Conservation (phyloP, 2,113 vertebrate genomes). For the Ophthalmolycus amberensis region DNA sequence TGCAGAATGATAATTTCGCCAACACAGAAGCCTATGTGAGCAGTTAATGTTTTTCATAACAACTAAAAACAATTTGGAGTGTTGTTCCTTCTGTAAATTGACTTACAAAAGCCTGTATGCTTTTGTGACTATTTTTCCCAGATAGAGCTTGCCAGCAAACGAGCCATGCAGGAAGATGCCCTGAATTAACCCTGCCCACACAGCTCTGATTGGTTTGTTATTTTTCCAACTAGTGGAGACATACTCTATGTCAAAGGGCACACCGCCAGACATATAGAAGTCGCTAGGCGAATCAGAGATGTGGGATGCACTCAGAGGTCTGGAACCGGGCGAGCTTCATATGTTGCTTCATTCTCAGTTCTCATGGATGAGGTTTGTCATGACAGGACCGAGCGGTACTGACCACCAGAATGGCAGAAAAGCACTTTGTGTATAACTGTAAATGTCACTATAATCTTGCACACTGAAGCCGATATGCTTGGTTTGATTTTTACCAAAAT, state of each 20-base stretch:
- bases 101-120: too few relatives aligned
- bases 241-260: neutral
- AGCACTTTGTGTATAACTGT: neutral
- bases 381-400: neutral
- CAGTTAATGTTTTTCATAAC: neutral
- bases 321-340: neutral
- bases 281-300: too few relatives aligned
- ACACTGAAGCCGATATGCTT: neutral
- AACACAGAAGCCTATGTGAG: neutral
- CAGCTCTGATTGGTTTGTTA: neutral
- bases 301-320: too few relatives aligned
- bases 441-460: neutral
- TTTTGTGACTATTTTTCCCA: too few relatives aligned
- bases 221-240: neutral
- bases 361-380: neutral
- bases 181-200: neutral
- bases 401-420: neutral
- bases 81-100: too few relatives aligned
- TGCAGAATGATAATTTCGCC: neutral
- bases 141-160: neutral
- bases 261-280: too few relatives aligned
- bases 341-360: neutral
- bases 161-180: neutral
- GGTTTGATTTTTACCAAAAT: neutral
- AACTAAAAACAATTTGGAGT: neutral